phyloP scores from a whole-genome alignment of 2,888 invertebrate genomes.

The Brachypalpus laphriformis region DNA sequence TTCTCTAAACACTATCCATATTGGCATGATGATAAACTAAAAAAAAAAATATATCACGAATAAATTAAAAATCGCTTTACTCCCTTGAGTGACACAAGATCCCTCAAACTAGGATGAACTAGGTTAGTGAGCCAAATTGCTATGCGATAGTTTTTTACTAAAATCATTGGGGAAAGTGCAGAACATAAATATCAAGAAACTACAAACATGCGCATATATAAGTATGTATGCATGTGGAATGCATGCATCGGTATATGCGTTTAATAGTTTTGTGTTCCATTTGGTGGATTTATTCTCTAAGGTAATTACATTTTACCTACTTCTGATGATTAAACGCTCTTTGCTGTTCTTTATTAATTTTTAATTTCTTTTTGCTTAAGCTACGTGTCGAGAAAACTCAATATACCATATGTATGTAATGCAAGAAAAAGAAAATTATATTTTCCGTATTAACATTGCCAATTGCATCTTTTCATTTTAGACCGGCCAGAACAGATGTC shows the following conservation, averaged over 20 bases:
- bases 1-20: neutral
- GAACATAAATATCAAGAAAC: neutral
- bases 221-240: too few relatives aligned
- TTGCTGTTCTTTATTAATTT: neutral
- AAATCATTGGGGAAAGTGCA: constrained; percentile 28
- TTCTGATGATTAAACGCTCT: constrained; percentile 7
- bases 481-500: constrained; percentile 83
- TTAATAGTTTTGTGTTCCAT: constrained; percentile 6
- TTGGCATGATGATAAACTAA: neutral
- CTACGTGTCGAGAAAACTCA: neutral
- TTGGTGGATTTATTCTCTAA: neutral
- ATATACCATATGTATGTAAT: neutral
- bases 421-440: too few relatives aligned
- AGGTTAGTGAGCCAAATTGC: constrained; percentile 37
- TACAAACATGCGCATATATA: neutral
- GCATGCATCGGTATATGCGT: neutral
- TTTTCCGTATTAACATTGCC: constrained; percentile 8
- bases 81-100: constrained; percentile 30
- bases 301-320: neutral
- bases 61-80: constrained; percentile 52
- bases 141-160: constrained; percentile 3
- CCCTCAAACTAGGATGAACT: constrained; percentile 34
- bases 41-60: constrained; percentile 25
- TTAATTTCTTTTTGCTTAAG: neutral
- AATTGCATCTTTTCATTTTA: constrained; percentile 72